A percentile compares a stretch with the other conserved stretches of the same genome.
Evolutionary conservation across 1,140 invertebrate genomes (phyloP).

Genomic region (Brachionus asplanchnoidis): DNA sequence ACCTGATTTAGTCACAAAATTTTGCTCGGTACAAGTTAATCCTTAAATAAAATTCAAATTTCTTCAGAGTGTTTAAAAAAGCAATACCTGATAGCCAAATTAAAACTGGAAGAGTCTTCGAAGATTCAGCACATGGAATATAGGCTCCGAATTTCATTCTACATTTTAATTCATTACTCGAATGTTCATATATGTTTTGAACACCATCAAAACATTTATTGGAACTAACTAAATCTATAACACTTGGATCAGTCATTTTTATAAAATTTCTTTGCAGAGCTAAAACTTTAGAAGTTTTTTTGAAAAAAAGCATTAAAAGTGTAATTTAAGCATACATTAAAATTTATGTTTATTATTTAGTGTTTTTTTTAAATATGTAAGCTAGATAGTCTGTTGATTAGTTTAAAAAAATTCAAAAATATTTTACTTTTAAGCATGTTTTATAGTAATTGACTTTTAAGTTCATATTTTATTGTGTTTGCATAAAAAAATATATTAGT

Average conservation of each 20-base stretch:
- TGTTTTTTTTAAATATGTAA: neutral
- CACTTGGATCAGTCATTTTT: slow-evolving; percentile 15
- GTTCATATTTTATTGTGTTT: too few species aligned
- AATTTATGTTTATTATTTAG: too few species aligned
- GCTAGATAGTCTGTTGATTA: neutral
- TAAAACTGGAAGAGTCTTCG: slow-evolving; percentile 71
- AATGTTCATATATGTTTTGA: slow-evolving; percentile 46
- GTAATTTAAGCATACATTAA: too few species aligned
- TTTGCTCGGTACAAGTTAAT: slow-evolving; percentile 87
- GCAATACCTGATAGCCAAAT: slow-evolving; percentile 79
- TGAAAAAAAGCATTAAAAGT: neutral
- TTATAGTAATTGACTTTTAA: neutral
- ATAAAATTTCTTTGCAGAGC: neutral
- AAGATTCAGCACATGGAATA: slow-evolving; percentile 71
- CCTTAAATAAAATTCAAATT: slow-evolving; percentile 55
- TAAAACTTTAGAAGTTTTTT: neutral
- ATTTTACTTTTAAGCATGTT: neutral
- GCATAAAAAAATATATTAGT: too few species aligned
- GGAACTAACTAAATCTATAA: neutral
- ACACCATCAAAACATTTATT: slow-evolving; percentile 34
- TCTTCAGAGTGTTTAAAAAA: neutral
- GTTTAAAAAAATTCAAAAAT: neutral
- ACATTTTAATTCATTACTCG: slow-evolving; percentile 70
- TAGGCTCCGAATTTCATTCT: slow-evolving; percentile 88
- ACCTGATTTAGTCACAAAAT: slow-evolving; percentile 91